A percentile compares a stretch with the other conserved stretches of the same genome.
phyloP scores from a whole-genome alignment of 2,888 invertebrate genomes.

The Panorpa germanica region DNA sequence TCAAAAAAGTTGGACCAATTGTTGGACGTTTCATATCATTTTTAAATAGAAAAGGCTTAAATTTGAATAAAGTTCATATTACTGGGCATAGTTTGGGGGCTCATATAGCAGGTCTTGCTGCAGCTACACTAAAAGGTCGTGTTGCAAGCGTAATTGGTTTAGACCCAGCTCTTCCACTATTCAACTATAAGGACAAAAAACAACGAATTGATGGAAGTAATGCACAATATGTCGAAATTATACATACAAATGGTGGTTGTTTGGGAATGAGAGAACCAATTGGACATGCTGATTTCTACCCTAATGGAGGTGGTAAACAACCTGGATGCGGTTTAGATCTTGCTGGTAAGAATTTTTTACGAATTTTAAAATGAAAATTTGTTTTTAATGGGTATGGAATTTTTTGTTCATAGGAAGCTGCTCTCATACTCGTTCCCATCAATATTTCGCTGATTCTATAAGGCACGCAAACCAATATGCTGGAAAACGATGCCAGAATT shows the following conservation, averaged over 20 bases:
- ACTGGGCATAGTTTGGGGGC: constrained; percentile 24
- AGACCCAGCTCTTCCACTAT: constrained; percentile 15
- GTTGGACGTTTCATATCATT: constrained; percentile 18
- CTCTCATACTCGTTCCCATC: no score
- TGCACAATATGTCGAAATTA: constrained; percentile 14
- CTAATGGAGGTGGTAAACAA: constrained; percentile 15
- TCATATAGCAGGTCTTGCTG: no score
- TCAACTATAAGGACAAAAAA: constrained; percentile 4
- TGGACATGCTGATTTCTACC: constrained; percentile 16
- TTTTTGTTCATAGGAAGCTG: no score
- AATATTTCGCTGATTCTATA: no score
- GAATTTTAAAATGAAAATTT: no score
- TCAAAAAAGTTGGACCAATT: constrained; percentile 17
- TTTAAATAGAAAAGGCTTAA: constrained; percentile 14
- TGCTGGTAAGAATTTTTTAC: no score
- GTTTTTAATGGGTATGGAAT: no score
- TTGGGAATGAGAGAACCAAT: constrained; percentile 13
- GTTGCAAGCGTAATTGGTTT: no score
- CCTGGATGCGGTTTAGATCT: constrained; percentile 14
- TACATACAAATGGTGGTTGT: constrained; percentile 15
- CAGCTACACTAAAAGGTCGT: no score
- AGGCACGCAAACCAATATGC: no score
- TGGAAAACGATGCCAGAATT: no score
- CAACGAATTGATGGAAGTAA: constrained; percentile 13
- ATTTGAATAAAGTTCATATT: constrained; percentile 17